Evolutionary conservation across 2,888 invertebrate genomes (phyloP).

Genomic region (Harpagoxenus sublaevis): DNA sequence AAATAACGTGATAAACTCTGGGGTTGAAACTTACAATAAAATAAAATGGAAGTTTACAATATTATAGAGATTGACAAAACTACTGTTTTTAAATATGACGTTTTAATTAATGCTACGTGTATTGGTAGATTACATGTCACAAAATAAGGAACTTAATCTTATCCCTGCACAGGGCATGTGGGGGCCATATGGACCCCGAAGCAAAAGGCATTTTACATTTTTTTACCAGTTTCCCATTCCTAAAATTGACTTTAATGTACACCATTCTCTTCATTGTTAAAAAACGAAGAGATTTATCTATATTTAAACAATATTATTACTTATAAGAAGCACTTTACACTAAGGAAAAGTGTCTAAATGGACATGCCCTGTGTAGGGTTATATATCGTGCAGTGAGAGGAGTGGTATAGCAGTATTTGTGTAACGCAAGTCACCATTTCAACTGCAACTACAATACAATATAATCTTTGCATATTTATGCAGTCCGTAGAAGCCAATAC

Average conservation of each 20-base stretch:
- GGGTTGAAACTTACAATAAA: not conserved
- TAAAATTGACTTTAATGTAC: too few species aligned
- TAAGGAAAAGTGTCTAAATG: too few species aligned
- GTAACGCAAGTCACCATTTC: not conserved
- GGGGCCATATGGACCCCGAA: too few species aligned
- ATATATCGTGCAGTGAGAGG: not conserved
- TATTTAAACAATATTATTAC: too few species aligned
- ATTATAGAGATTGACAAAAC: not conserved
- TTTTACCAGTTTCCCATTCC: too few species aligned
- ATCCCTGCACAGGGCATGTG: too few species aligned
- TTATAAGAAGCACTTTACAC: too few species aligned
- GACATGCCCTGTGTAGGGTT: too few species aligned
- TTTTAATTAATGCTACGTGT: not conserved
- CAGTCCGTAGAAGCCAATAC: conserved; percentile 42
- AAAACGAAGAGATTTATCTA: too few species aligned
- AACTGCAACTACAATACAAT: not conserved
- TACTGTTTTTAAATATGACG: not conserved
- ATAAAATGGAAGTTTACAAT: not conserved
- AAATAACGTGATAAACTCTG: not conserved
- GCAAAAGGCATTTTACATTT: too few species aligned
- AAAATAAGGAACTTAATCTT: not conserved
- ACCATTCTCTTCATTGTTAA: too few species aligned
- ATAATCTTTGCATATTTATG: conserved; percentile 44
- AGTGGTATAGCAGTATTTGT: not conserved
- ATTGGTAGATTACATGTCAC: not conserved